These are phyloP conservation scores for Dufourea novaeangliae DNA, from an alignment of 1,140 invertebrate genomes.

Conservation along the genomic window DNA sequence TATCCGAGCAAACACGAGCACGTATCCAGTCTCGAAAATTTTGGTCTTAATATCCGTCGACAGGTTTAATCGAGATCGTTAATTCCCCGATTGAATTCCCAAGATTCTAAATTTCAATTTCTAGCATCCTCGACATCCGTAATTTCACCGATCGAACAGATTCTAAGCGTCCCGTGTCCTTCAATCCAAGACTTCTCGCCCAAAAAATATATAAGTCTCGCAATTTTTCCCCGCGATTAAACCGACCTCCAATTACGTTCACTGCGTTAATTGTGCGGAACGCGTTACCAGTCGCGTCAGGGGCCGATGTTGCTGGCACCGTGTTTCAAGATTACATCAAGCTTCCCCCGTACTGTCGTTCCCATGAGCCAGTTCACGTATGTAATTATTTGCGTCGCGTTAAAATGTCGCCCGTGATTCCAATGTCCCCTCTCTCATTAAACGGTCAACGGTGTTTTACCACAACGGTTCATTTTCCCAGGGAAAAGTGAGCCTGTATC, in stretches of 20 bases:
- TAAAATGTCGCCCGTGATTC: not conserved
- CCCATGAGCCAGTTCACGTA: not conserved
- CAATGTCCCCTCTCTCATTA: slow-evolving; percentile 12
- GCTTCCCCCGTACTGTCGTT: slow-evolving; percentile 16
- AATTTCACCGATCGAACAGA: not conserved
- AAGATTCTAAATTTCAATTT: not conserved
- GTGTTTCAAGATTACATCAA: not conserved
- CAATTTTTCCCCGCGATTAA: not conserved
- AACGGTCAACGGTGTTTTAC: not conserved
- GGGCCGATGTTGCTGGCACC: not conserved
- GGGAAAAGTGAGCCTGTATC: not conserved
- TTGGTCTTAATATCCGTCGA: not conserved
- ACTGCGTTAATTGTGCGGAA: slow-evolving; percentile 24
- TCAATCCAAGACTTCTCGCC: no score
- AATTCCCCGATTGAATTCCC: not conserved
- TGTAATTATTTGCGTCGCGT: slow-evolving; percentile 3
- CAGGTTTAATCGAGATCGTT: not conserved
- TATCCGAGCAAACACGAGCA: not conserved
- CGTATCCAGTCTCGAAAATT: slow-evolving; percentile 5
- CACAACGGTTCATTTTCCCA: not conserved
- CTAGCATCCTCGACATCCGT: not conserved
- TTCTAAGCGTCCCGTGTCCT: no score
- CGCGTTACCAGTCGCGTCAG: not conserved
- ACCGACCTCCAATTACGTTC: slow-evolving; percentile 9
- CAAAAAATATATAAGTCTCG: not conserved